phyloP scores from a whole-genome alignment of 2,888 invertebrate species.

The Pristionchus entomophagus region DNA sequence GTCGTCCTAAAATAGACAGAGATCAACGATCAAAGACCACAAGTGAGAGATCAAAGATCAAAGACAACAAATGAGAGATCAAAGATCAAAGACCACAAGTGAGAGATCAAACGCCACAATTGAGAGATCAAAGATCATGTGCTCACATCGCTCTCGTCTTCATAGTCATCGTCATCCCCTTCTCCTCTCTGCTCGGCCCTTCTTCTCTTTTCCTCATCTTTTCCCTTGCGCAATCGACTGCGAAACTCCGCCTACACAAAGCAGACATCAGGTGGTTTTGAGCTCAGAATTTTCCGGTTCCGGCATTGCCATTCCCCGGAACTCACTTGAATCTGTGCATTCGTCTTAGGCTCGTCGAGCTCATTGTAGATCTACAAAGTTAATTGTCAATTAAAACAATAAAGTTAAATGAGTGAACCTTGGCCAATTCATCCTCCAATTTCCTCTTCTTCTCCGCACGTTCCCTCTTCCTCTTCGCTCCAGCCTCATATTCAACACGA shows the following conservation, averaged over 20 bases:
- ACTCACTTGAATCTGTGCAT: neutral
- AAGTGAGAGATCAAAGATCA: no score
- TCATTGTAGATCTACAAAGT: neutral
- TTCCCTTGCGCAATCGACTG: neutral
- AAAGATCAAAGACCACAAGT: no score
- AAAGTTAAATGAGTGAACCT: no score
- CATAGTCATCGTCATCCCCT: slow-evolving; percentile 14
- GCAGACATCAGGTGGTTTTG: no score
- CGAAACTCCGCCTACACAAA: slow-evolving; percentile 10
- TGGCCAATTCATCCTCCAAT: neutral
- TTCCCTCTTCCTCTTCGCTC: neutral
- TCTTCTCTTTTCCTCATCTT: neutral
- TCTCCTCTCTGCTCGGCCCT: neutral
- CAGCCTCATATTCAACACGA: neutral
- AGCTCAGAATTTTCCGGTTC: no score
- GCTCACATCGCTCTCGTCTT: neutral
- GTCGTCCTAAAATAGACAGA: neutral
- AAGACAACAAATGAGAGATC: no score
- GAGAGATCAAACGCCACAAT: no score
- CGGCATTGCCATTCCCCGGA: neutral
- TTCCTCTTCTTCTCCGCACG: neutral
- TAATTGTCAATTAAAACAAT: no score
- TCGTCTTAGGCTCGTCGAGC: neutral
- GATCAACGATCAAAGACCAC: no score
- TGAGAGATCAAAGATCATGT: neutral